phyloP scores from a whole-genome alignment of 1,140 invertebrate species.

The Hylaeus volcanicus region DNA sequence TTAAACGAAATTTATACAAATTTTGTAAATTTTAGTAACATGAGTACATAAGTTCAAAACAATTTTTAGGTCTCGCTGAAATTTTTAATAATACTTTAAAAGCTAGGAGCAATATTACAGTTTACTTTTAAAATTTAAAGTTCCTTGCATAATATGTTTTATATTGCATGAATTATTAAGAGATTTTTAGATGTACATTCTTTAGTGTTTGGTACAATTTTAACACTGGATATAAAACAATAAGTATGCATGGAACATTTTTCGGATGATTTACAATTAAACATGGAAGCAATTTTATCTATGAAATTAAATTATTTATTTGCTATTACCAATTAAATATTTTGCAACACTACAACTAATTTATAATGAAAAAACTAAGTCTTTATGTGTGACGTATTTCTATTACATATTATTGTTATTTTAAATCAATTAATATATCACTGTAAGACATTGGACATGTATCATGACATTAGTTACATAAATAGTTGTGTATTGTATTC shows the following conservation, averaged over 20 bases:
- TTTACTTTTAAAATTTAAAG: background rate
- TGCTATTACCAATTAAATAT: background rate
- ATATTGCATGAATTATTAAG: background rate
- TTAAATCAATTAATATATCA: conserved; percentile 8
- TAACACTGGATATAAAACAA: conserved; percentile 4
- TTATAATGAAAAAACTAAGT: background rate
- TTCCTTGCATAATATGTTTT: background rate
- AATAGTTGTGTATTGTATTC: background rate
- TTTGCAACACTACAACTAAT: conserved; percentile 3
- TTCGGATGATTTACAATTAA: background rate
- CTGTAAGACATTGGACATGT: conserved; percentile 2
- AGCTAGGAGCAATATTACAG: conserved; percentile 33
- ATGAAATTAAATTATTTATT: background rate
- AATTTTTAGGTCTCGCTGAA: background rate
- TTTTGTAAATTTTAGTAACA: conserved; percentile 7
- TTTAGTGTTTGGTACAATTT: background rate
- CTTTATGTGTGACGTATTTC: background rate
- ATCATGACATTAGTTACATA: conserved; percentile 1
- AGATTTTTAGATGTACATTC: background rate
- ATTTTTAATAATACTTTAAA: background rate
- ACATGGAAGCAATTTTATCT: background rate
- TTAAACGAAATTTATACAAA: background rate
- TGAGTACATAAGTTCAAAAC: conserved; percentile 3
- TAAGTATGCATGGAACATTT: background rate
- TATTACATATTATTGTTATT: background rate